A percentile compares a stretch with the other conserved stretches of the same genome.
Conservation (phyloP, 2,113 vertebrate species). For the Boulengeromyrus knoepffleri region DNA sequence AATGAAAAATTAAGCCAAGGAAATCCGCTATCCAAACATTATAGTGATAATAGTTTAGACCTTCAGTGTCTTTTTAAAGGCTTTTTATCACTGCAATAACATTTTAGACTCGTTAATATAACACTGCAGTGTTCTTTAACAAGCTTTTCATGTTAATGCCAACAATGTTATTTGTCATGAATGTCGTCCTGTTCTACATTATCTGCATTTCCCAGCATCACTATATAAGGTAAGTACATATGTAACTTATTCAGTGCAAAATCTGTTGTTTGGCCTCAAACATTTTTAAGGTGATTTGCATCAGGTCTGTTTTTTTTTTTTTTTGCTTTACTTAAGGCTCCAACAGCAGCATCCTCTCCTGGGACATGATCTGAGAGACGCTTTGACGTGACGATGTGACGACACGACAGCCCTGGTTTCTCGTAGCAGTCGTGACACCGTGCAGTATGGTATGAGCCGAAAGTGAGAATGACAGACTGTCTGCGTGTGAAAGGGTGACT, state of each 20-base stretch:
- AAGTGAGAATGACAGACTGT: neutral
- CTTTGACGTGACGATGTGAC: neutral
- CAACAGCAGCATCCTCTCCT: neutral
- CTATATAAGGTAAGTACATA: neutral
- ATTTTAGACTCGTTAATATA: neutral
- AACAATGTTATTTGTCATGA: neutral
- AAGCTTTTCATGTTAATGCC: neutral
- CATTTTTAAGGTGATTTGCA: neutral
- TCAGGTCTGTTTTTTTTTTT: neutral
- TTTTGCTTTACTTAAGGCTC: neutral
- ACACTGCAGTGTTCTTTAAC: neutral
- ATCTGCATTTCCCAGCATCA: neutral
- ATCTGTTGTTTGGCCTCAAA: neutral
- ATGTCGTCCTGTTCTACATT: neutral
- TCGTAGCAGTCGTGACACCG: neutral
- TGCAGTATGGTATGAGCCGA: neutral
- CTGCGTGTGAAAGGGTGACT: neutral
- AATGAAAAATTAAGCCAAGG: neutral
- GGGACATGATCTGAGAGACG: neutral
- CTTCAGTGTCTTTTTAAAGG: neutral
- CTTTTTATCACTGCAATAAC: neutral
- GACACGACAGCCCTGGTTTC: neutral
- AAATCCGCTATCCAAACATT: neutral
- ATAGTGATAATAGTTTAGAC: neutral
- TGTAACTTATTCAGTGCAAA: neutral